Conservation (phyloP, 2,888 invertebrate species). For the Noctua janthina region DNA sequence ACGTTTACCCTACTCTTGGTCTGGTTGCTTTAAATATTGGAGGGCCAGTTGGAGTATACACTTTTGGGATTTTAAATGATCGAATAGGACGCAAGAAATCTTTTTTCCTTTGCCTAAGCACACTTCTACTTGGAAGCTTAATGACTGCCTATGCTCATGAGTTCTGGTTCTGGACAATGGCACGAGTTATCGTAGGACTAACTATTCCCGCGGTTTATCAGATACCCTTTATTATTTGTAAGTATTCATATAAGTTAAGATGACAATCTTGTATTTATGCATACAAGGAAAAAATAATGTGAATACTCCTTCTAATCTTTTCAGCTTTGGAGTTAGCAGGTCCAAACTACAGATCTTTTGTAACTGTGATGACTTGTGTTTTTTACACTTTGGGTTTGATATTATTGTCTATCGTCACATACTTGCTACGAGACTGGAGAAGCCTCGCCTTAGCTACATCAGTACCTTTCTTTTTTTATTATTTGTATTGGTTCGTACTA, state of each 20-base stretch:
- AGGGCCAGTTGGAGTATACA: slow-evolving; percentile 96
- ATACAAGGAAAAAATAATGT: not conserved
- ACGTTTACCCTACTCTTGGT: slow-evolving; percentile 96
- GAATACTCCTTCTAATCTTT: slow-evolving; percentile 68
- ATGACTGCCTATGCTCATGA: slow-evolving; percentile 94
- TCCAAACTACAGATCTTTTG: slow-evolving; percentile 97
- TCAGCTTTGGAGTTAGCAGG: slow-evolving; percentile 97
- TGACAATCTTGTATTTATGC: not conserved
- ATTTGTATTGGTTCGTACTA: slow-evolving; percentile 95
- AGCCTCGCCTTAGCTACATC: slow-evolving; percentile 95
- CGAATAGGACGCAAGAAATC: slow-evolving; percentile 96
- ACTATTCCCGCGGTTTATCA: slow-evolving; percentile 98
- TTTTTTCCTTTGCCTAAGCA: slow-evolving; percentile 95
- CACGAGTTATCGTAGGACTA: slow-evolving; percentile 95
- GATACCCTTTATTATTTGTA: slow-evolving; percentile 98
- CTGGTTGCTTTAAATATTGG: slow-evolving; percentile 96
- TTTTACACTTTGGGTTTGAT: slow-evolving; percentile 97
- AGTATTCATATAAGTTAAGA: slow-evolving; percentile 62
- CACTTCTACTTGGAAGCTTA: slow-evolving; percentile 95
- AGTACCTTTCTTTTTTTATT: slow-evolving; percentile 95
- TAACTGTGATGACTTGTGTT: slow-evolving; percentile 97
- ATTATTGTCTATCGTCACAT: slow-evolving; percentile 95
- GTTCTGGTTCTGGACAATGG: slow-evolving; percentile 96
- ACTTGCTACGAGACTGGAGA: slow-evolving; percentile 96
- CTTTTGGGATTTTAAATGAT: slow-evolving; percentile 96